Percentiles rank a stretch among this genome's conserved stretches.
Conservation (phyloP, 2,113 vertebrate species). For the Riparia riparia region DNA sequence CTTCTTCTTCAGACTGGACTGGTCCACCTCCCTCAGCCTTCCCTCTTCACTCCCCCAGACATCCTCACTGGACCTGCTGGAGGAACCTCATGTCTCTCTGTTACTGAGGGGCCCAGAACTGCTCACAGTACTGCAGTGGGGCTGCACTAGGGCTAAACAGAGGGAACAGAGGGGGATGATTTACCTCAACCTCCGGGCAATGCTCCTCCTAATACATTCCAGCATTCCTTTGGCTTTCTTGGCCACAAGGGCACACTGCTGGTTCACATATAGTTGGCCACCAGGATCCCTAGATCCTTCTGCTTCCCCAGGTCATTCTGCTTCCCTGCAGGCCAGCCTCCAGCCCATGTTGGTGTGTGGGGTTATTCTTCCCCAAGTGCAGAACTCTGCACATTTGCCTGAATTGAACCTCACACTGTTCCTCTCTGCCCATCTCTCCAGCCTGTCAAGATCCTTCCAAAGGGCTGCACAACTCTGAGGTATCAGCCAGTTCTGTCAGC, state of each 20-base stretch:
- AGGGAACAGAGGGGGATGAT: background rate
- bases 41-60: background rate
- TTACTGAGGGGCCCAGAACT: background rate
- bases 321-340: background rate
- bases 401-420: background rate
- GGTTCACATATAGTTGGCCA: fast-evolving
- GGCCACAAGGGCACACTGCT: background rate
- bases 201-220: background rate
- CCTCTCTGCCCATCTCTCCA: background rate
- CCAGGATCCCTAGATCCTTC: background rate
- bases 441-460: fast-evolving
- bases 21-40: background rate
- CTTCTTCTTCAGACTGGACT: background rate
- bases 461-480: background rate
- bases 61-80: background rate
- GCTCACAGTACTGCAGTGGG: background rate
- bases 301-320: background rate
- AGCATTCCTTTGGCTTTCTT: background rate
- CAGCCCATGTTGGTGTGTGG: background rate
- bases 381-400: background rate
- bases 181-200: background rate
- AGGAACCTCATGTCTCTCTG: background rate
- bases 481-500: background rate
- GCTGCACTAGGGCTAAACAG: background rate
- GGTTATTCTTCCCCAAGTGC: background rate